Percentiles rank a stretch among this genome's conserved stretches.
phyloP scores from a whole-genome alignment of 2,797 vertebrate genomes.

The Acipenser ruthenus region DNA sequence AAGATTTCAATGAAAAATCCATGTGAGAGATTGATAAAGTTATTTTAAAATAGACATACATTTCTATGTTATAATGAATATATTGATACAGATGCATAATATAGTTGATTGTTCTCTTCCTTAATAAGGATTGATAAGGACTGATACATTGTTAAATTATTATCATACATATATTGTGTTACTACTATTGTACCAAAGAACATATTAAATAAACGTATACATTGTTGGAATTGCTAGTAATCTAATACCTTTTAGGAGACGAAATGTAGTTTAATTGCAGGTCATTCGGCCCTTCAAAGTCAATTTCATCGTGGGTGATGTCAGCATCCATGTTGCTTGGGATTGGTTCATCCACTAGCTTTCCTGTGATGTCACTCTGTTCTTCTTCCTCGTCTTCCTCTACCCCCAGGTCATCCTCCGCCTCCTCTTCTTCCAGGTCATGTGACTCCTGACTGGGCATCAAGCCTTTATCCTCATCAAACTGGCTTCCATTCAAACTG shows the following conservation, averaged over 20 bases:
- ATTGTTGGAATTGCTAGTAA: too few species aligned
- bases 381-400: slow-evolving; percentile 81
- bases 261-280: slow-evolving; percentile 81
- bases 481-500: slow-evolving; percentile 82
- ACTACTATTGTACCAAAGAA: too few species aligned
- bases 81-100: too few species aligned
- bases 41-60: too few species aligned
- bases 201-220: too few species aligned
- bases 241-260: slow-evolving; percentile 73
- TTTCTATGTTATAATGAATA: too few species aligned
- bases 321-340: slow-evolving; percentile 61
- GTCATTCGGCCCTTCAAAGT: slow-evolving; percentile 70
- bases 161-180: too few species aligned
- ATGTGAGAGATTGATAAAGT: too few species aligned
- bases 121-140: too few species aligned
- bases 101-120: too few species aligned
- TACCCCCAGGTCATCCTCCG: slow-evolving; percentile 76
- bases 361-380: slow-evolving; percentile 54
- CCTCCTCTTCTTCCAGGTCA: slow-evolving; percentile 82
- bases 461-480: slow-evolving; percentile 80
- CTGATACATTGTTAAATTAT: too few species aligned
- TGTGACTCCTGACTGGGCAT: slow-evolving; percentile 67
- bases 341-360: slow-evolving; percentile 57
- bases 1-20: too few species aligned
- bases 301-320: slow-evolving; percentile 63